Evolutionary conservation across 2,113 vertebrate species (phyloP).

Genomic region (Alethe castanea): DNA sequence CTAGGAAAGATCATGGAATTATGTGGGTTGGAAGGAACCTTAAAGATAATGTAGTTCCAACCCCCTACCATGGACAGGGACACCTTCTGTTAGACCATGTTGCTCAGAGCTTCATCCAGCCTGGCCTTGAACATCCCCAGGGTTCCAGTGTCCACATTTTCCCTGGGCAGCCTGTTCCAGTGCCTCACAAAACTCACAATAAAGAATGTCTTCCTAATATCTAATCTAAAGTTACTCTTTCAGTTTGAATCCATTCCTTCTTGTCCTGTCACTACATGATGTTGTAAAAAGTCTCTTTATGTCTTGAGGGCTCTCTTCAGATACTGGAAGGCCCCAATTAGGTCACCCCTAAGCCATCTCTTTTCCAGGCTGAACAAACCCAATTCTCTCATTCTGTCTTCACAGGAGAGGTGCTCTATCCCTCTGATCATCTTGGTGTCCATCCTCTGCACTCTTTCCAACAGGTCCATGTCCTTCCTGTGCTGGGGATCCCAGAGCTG

Average conservation of each 20-base stretch:
- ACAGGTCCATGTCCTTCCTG: background rate
- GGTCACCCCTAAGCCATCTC: background rate
- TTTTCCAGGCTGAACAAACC: background rate
- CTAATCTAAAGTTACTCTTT: background rate
- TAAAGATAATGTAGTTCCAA: background rate
- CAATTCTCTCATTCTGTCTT: background rate
- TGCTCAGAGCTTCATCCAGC: background rate
- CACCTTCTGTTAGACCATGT: background rate
- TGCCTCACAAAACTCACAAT: background rate
- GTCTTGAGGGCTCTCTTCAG: background rate
- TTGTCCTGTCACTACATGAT: background rate
- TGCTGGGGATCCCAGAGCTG: background rate
- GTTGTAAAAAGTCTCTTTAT: background rate
- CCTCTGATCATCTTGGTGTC: background rate
- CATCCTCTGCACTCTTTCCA: background rate
- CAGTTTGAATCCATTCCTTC: background rate
- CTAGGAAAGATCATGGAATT: background rate
- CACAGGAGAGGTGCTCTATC: background rate
- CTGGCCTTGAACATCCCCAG: background rate
- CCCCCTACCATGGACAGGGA: background rate
- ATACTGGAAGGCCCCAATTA: background rate
- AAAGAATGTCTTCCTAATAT: background rate
- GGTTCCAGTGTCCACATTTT: background rate
- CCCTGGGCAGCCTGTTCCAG: background rate
- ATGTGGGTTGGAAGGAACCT: background rate